Evolutionary conservation across 2,113 vertebrate genomes (phyloP), one percentile per base, ranked within the genome.

Genomic region (Setophaga petechia): DNA sequence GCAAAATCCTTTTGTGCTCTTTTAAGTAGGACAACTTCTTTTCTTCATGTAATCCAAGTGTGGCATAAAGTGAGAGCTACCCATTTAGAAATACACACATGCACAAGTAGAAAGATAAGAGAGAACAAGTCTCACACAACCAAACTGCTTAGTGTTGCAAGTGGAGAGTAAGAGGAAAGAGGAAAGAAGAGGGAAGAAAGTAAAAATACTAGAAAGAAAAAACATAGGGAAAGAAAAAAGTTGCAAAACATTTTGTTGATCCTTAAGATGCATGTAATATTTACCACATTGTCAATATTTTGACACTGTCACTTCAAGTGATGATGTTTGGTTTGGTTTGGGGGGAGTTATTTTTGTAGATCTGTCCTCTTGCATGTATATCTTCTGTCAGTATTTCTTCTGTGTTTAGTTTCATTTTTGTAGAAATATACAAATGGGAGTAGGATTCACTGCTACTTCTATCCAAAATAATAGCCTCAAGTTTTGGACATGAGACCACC

Each of bases 1-100:
- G 51, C 62, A 95, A 91, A 92, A 88, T 54, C 22, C 83, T 86
- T 95, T 87, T 72, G 67, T 76, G 47, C 37, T 79, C 49, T 82
- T 93, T 77, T 73, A 95, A 95, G 62, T 55, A 81, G 84, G 85
- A 68, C 44, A 13, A 59, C 30, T 57, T 67, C 82, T 86, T 93
- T 87, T 72, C 67, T 94, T 90, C 37, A 11, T 91, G 39, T 49
- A 83, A 81, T 76, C 90, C 61, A 82, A 90, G 28, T 6, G 6
- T 80, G 63, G 55, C 62, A 82, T 57, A 61, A 84, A 87, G 74
- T 41, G 51, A 41, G 81, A 63, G 15, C 10, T 87, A 78, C 54
- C 49, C 69, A 68, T 90, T 91, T 77, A 68, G 93, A 94, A 95
- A 93, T 31, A 52, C 18, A 54, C 13, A 12, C 39, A 72, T 43